phyloP scores from a whole-genome alignment of 2,113 vertebrate genomes.

The Labeo rohita region DNA sequence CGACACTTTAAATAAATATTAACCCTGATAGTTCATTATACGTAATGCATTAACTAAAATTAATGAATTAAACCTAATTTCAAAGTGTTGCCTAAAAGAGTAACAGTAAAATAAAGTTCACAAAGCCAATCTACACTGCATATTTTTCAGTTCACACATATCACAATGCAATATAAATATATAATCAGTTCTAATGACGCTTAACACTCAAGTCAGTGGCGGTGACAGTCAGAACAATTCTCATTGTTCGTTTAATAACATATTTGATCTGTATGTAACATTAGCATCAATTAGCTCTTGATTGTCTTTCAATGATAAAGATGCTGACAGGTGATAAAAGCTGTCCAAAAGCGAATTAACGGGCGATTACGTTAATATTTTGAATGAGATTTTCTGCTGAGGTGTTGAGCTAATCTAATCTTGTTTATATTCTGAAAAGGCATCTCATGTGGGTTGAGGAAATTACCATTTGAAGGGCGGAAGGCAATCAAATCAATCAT shows the following conservation, averaged over 20 bases:
- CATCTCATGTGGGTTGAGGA: conserved; percentile 1
- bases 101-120: background rate
- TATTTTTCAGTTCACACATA: background rate
- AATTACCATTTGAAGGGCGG: conserved; percentile 20
- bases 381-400: conserved; percentile 7
- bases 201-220: background rate
- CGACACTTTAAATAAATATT: background rate
- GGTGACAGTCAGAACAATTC: background rate
- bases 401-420: conserved; percentile 47
- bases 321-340: conserved; percentile 21
- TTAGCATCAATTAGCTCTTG: conserved; percentile 29
- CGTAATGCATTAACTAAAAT: background rate
- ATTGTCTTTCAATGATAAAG: conserved; percentile 32
- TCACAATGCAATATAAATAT: background rate
- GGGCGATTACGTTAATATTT: conserved; percentile 23
- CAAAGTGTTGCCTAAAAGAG: background rate
- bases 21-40: background rate
- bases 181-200: background rate
- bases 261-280: background rate
- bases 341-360: conserved; percentile 31
- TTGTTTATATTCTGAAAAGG: conserved; percentile 25
- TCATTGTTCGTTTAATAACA: background rate
- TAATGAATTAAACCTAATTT: background rate
- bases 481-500: conserved; percentile 11
- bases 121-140: background rate